phyloP scores from a whole-genome alignment of 2,113 vertebrate genomes.

The Pseudois nayaur region DNA sequence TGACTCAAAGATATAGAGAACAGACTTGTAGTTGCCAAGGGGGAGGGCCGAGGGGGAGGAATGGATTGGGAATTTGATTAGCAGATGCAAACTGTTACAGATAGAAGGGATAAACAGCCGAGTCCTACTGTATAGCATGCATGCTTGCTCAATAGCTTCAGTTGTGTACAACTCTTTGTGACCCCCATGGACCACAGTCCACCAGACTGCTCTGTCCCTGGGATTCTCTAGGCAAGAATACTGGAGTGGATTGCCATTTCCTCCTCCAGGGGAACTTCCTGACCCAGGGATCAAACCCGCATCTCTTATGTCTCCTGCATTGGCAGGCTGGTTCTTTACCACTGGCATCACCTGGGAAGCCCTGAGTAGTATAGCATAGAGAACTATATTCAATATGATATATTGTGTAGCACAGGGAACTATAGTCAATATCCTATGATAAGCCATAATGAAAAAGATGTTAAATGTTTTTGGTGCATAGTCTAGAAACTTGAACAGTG shows the following conservation, averaged over 20 bases:
- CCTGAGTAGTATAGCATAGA: not conserved
- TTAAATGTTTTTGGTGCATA: not conserved
- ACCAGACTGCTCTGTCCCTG: not conserved
- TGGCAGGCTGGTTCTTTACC: not conserved
- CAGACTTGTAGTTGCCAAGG: not conserved
- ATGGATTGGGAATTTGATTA: not conserved
- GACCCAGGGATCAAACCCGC: fast-evolving
- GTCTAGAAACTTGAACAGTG: not conserved
- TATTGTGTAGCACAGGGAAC: not conserved
- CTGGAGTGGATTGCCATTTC: not conserved
- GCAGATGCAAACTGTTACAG: not conserved
- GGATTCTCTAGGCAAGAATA: not conserved
- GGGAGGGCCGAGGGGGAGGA: not conserved
- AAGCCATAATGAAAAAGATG: not conserved
- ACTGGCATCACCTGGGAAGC: not conserved
- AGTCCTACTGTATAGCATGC: not conserved
- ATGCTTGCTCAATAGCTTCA: not conserved
- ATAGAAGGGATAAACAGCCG: not conserved
- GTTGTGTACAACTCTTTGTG: not conserved
- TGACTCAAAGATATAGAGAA: not conserved
- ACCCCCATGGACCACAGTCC: not conserved
- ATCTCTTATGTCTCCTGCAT: not conserved
- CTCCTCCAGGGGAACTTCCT: not conserved
- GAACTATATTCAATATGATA: not conserved
- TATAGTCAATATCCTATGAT: not conserved